Evolutionary conservation across 2,888 invertebrate species (phyloP).

Genomic region (Cryptocheilus praepositus): DNA sequence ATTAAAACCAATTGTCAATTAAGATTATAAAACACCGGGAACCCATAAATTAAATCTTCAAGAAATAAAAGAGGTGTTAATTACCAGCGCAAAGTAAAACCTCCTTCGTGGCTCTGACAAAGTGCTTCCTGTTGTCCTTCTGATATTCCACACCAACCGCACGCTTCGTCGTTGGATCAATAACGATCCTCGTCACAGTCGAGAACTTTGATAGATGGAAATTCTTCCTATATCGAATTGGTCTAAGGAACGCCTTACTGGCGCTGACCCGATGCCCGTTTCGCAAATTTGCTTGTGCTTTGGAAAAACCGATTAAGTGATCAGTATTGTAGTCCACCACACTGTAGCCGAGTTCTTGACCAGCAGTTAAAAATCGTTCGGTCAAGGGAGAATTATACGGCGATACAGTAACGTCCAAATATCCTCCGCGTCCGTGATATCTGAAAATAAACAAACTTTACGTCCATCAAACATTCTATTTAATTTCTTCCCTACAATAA

Average conservation of each 20-base stretch:
- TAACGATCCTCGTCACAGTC: conserved; percentile 81
- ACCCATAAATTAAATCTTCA: not conserved
- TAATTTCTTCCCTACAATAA: too few species aligned
- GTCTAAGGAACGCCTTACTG: conserved; percentile 86
- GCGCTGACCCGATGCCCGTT: conserved; percentile 87
- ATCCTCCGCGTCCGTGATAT: conserved; percentile 82
- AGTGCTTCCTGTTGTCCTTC: conserved; percentile 78
- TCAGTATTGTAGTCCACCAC: conserved; percentile 83
- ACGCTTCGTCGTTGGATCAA: conserved; percentile 79
- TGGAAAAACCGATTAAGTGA: conserved; percentile 81
- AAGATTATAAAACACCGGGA: not conserved
- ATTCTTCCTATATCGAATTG: conserved; percentile 80
- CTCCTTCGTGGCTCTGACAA: conserved; percentile 81
- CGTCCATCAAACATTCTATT: too few species aligned
- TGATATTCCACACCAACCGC: conserved; percentile 83
- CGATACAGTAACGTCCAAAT: conserved; percentile 82
- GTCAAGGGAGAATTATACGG: conserved; percentile 81
- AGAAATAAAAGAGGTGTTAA: not conserved
- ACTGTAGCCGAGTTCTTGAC: conserved; percentile 82
- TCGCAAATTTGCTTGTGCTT: conserved; percentile 83
- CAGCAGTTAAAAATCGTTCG: conserved; percentile 81
- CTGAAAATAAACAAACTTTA: conserved; percentile 47
- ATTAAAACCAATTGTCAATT: conserved; percentile 60
- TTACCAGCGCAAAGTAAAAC: conserved; percentile 86
- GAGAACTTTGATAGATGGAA: conserved; percentile 83